Conservation (phyloP, 2,888 invertebrate species). For the Sinotaia quadrata region DNA sequence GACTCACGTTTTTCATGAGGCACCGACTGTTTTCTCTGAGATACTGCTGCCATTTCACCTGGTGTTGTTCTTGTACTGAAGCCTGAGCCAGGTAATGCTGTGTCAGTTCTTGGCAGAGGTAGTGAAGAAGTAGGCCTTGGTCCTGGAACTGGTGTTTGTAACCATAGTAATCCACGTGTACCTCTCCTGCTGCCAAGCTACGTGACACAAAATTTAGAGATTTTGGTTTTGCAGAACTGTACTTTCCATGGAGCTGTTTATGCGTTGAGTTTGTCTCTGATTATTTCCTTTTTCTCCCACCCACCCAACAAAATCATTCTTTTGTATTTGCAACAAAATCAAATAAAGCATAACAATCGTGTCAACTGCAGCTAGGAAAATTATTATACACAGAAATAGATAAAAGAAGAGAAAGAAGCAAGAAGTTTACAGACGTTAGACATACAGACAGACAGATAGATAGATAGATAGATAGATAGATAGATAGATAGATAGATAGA, state of each 20-base stretch:
- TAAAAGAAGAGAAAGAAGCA: no score
- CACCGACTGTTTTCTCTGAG: constrained; percentile 60
- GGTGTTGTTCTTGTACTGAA: constrained; percentile 68
- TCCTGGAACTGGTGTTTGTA: constrained; percentile 73
- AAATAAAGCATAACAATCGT: no score
- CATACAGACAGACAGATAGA: not conserved
- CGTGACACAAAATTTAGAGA: constrained; percentile 18
- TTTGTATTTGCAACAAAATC: no score
- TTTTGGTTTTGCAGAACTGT: not conserved
- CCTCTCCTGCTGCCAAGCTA: constrained; percentile 67
- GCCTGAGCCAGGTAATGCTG: constrained; percentile 71
- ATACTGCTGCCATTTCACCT: constrained; percentile 71
- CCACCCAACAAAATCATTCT: no score
- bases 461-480: no score
- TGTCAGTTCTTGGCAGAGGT: constrained; percentile 74
- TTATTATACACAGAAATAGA: no score
- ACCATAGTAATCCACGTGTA: constrained; percentile 75
- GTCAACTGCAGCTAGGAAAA: no score
- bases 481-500: not conserved
- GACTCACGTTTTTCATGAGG: constrained; percentile 34
- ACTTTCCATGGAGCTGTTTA: not conserved
- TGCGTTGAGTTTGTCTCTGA: not conserved
- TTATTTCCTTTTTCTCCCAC: not conserved
- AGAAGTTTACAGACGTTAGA: no score
- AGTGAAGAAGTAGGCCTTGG: constrained; percentile 73